A percentile compares a stretch with the other conserved stretches of the same genome.
Conservation (phyloP, 2,797 vertebrate genomes). For the Saxicola maurus region DNA sequence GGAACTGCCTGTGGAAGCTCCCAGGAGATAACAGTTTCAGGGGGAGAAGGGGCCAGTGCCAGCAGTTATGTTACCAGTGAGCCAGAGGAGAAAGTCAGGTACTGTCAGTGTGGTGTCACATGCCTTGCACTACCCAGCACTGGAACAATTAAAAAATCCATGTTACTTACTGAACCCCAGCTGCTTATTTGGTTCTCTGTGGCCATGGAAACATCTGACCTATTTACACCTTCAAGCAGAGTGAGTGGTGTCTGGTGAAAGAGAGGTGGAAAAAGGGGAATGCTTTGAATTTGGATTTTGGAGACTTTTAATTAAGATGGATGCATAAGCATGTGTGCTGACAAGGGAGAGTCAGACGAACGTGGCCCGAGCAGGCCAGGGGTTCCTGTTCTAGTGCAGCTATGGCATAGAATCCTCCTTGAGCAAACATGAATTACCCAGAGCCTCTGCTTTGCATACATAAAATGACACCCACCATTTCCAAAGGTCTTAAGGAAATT, state of each 20-base stretch:
- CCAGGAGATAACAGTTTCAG: neutral
- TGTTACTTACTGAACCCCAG: neutral
- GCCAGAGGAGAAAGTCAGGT: neutral
- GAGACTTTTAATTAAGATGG: neutral
- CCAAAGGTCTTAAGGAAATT: neutral
- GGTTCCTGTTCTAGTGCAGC: neutral
- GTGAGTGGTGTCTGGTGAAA: neutral
- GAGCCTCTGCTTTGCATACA: neutral
- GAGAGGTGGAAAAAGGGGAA: neutral
- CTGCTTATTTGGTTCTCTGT: neutral
- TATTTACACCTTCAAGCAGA: neutral
- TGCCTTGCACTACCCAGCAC: neutral
- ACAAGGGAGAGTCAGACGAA: neutral
- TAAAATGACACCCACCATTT: neutral
- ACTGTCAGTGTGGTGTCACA: neutral
- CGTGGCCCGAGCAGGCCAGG: rapidly evolving
- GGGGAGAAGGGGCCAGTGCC: neutral
- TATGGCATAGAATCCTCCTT: rapidly evolving
- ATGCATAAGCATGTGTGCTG: neutral
- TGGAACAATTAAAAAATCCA: neutral
- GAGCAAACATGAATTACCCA: neutral
- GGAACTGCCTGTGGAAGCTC: neutral
- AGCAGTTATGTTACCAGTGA: rapidly evolving
- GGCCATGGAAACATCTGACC: slow-evolving; percentile 26
- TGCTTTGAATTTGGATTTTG: neutral